Percentiles rank a stretch among this genome's conserved stretches.
Evolutionary conservation across 2,113 vertebrate genomes (phyloP).

Genomic region (Centrocercus urophasianus): DNA sequence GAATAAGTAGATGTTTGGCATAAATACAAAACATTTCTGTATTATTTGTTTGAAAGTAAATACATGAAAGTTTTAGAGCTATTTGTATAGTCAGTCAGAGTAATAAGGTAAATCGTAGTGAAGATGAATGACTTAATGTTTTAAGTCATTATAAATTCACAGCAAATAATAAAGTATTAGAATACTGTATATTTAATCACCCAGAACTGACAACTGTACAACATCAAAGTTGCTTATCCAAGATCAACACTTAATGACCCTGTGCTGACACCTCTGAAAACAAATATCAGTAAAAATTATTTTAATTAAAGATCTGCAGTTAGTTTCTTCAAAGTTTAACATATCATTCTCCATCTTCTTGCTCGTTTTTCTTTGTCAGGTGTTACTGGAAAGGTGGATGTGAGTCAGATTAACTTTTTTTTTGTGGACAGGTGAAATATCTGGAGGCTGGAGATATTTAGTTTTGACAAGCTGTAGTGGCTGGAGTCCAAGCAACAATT

Average conservation of each 20-base stretch:
- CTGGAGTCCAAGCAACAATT: not conserved
- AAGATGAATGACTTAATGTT: not conserved
- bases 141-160: not conserved
- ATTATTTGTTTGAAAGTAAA: not conserved
- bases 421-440: not conserved
- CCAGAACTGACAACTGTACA: not conserved
- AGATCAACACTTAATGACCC: not conserved
- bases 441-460: not conserved
- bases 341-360: not conserved
- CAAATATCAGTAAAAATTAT: not conserved
- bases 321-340: not conserved
- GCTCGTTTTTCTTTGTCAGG: not conserved
- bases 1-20: not conserved
- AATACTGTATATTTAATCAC: not conserved
- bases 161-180: not conserved
- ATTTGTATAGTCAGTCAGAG: not conserved
- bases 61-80: not conserved
- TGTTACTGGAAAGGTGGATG: not conserved
- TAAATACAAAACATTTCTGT: not conserved
- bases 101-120: not conserved
- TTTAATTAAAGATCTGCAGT: not conserved
- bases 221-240: not conserved
- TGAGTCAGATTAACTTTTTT: not conserved
- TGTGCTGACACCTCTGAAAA: not conserved
- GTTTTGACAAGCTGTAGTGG: not conserved